Percentiles rank a stretch among this genome's conserved stretches.
These are phyloP conservation scores for Aphyosemion australe DNA, from an alignment of 2,113 vertebrate genomes.

Conservation along the genomic window DNA sequence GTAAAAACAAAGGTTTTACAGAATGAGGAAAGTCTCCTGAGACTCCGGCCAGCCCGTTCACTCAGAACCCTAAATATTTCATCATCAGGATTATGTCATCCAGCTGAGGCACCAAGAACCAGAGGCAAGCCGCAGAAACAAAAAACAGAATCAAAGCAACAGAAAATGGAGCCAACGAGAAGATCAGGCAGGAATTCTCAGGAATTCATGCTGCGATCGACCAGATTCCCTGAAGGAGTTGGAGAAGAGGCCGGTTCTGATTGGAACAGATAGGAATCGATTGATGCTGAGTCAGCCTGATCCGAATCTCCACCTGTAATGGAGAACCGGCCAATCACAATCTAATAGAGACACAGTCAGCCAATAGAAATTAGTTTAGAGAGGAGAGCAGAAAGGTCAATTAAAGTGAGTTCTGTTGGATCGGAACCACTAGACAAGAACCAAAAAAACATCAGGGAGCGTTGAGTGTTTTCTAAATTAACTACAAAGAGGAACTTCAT, in stretches of 20 bases:
- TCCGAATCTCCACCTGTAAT: constrained; percentile 52
- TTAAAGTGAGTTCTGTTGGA: constrained; percentile 3
- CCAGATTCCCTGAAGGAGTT: not conserved
- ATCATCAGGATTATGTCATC: constrained; percentile 60
- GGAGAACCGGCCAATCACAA: constrained; percentile 52
- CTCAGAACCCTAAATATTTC: constrained; percentile 57
- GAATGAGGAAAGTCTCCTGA: constrained; percentile 3
- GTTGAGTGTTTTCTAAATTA: too few relatives aligned
- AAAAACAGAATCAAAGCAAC: not conserved
- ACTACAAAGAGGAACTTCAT: too few relatives aligned
- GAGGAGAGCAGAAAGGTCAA: constrained; percentile 48
- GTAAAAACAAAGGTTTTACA: constrained; percentile 31
- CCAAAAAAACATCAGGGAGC: too few relatives aligned
- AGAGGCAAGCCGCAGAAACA: not conserved
- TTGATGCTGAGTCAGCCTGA: constrained; percentile 54
- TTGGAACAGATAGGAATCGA: constrained; percentile 51
- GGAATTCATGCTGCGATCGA: too few relatives aligned
- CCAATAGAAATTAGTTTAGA: constrained; percentile 67
- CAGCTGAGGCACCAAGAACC: not conserved
- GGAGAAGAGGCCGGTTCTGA: not conserved
- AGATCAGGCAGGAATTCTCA: too few relatives aligned
- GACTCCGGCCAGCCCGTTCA: constrained; percentile 38
- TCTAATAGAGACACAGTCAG: constrained; percentile 48
- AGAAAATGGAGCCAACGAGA: not conserved
- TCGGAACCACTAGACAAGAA: not conserved